Evolutionary conservation across 1,140 invertebrate genomes (phyloP).

Genomic region (Protaetia brevitarsis): DNA sequence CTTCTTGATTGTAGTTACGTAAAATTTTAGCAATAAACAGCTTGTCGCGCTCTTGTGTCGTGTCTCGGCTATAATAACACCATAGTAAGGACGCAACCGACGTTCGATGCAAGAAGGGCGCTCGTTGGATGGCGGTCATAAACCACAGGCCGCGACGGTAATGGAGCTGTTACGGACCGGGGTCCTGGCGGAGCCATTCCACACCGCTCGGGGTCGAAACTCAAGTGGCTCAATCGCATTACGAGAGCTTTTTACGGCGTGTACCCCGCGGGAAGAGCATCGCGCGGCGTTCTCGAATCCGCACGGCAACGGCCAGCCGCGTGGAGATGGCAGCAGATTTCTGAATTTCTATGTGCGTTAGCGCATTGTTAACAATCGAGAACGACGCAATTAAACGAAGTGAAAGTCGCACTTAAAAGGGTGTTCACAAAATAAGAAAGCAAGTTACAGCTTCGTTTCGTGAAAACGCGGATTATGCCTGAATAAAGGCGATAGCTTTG

Average conservation of each 20-base stretch:
- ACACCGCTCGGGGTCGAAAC: conserved; percentile 23
- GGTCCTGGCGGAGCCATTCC: conserved; percentile 26
- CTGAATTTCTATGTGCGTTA: neutral
- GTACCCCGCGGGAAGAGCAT: conserved; percentile 15
- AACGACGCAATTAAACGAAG: neutral
- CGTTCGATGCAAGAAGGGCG: too few relatives aligned
- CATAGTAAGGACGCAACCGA: too few relatives aligned
- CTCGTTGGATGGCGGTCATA: conserved; percentile 31
- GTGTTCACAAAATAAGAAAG: too few relatives aligned
- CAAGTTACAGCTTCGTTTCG: too few relatives aligned
- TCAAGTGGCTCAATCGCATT: conserved; percentile 33
- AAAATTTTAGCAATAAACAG: conserved; percentile 14
- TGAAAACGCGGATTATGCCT: too few relatives aligned
- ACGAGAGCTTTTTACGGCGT: conserved; percentile 28
- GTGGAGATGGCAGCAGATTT: neutral
- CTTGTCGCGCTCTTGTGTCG: neutral
- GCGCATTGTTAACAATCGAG: conserved; percentile 11
- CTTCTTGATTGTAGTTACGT: conserved; percentile 2
- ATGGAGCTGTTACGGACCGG: conserved; percentile 32
- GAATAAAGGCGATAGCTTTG: too few relatives aligned
- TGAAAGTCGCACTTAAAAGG: conserved; percentile 1
- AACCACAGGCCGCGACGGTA: conserved; percentile 35
- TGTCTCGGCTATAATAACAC: too few relatives aligned
- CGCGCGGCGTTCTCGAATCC: neutral
- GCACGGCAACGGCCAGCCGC: neutral